Evolutionary conservation across 1,140 invertebrate species (phyloP).

Genomic region (Cyphomyrmex costatus): DNA sequence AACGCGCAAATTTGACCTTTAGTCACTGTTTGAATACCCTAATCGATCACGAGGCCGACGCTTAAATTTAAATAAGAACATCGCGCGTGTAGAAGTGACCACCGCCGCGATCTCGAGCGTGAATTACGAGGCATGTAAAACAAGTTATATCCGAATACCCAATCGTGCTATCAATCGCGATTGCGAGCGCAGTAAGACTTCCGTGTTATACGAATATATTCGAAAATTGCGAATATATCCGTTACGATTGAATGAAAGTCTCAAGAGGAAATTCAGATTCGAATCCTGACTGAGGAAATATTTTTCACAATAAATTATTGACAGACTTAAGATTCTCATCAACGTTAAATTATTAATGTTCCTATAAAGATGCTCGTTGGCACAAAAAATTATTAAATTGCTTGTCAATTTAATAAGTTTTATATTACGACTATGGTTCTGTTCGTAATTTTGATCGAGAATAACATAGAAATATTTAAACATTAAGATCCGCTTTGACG

Average conservation of each 20-base stretch:
- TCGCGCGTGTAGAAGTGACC: constrained; percentile 23
- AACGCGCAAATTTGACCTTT: constrained; percentile 49
- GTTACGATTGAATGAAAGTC: not conserved
- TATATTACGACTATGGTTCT: too few relatives aligned
- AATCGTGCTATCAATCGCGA: not conserved
- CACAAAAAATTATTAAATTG: too few relatives aligned
- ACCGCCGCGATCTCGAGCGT: not conserved
- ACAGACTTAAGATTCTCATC: too few relatives aligned
- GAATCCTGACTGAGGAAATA: too few relatives aligned
- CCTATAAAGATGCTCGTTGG: too few relatives aligned
- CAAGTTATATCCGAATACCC: constrained; percentile 31
- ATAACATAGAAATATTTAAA: too few relatives aligned
- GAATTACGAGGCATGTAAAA: constrained; percentile 41
- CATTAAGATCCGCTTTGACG: too few relatives aligned
- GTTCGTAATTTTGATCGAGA: too few relatives aligned
- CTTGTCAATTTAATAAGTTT: too few relatives aligned
- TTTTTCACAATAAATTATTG: too few relatives aligned
- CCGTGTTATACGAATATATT: not conserved
- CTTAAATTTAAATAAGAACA: constrained; percentile 58
- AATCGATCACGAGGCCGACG: constrained; percentile 48
- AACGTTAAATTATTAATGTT: too few relatives aligned
- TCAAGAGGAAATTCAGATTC: not conserved
- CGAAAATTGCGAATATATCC: not conserved
- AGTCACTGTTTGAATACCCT: constrained; percentile 41
- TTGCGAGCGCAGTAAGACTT: not conserved